phyloP scores from a whole-genome alignment of 2,888 invertebrate genomes.

The Euzetes globulus region DNA sequence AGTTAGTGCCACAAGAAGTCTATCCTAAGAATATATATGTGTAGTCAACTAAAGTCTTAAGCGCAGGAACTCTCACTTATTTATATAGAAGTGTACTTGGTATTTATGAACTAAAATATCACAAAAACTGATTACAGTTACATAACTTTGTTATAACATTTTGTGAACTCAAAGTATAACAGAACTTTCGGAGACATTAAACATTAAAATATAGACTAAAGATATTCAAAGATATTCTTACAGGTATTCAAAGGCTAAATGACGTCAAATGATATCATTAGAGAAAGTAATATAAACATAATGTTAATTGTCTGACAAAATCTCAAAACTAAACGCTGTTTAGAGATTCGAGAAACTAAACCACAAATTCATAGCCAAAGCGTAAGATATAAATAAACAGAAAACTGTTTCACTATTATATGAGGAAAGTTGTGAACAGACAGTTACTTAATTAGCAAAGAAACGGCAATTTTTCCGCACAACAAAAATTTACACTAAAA shows the following conservation, averaged over 20 bases:
- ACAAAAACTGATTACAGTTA: background rate
- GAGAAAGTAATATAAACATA: background rate
- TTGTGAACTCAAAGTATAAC: background rate
- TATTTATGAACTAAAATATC: conserved; percentile 4
- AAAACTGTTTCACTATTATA: background rate
- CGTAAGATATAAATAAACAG: background rate
- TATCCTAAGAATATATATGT: no score
- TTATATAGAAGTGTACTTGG: background rate
- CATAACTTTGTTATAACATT: background rate
- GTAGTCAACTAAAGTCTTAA: no score
- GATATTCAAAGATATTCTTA: background rate
- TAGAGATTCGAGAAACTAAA: background rate
- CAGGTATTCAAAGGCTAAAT: conserved; percentile 1
- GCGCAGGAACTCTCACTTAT: no score
- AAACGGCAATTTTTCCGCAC: no score
- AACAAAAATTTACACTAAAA: no score
- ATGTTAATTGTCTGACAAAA: background rate
- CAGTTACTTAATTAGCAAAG: no score
- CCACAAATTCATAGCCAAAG: background rate
- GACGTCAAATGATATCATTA: background rate
- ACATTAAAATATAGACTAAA: no score
- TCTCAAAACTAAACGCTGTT: no score
- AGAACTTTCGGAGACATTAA: background rate
- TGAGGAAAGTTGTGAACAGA: no score
- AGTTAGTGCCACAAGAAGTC: no score